Conservation (phyloP, 2,113 vertebrate genomes). For the Atractosteus spatula region DNA sequence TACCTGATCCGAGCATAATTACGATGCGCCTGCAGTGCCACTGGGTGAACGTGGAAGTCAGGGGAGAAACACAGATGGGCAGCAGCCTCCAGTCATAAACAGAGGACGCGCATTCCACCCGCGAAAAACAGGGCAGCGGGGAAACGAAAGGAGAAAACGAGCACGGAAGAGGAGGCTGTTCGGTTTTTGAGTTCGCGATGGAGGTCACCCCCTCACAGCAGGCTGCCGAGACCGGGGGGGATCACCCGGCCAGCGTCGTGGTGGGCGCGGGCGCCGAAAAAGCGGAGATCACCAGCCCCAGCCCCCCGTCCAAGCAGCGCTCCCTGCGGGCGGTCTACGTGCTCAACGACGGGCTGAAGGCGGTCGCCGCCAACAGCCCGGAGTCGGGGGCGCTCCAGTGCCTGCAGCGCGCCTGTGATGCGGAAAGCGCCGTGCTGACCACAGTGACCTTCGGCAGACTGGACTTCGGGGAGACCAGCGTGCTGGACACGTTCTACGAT, state of each 20-base stretch:
- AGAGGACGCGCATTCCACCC: conserved; percentile 7
- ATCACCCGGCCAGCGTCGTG: conserved; percentile 45
- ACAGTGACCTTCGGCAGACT: conserved; percentile 79
- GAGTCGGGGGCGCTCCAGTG: conserved; percentile 81
- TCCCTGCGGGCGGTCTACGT: conserved; percentile 78
- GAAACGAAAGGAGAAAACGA: conserved; percentile 2
- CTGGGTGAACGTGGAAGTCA: conserved; percentile 32
- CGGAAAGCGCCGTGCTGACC: conserved; percentile 77
- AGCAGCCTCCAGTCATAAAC: conserved; percentile 17
- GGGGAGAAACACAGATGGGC: background rate
- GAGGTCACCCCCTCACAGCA: conserved; percentile 55
- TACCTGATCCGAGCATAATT: conserved; percentile 57
- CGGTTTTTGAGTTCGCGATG: conserved; percentile 39
- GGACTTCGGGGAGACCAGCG: conserved; percentile 83
- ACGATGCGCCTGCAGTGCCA: conserved; percentile 33
- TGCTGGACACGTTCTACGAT: conserved; percentile 89
- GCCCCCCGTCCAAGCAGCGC: conserved; percentile 58
- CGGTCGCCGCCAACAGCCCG: conserved; percentile 68
- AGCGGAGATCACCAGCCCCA: conserved; percentile 36
- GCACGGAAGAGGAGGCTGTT: background rate
- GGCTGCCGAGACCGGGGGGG: conserved; percentile 53
- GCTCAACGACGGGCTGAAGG: conserved; percentile 71
- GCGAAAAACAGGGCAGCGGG: conserved; percentile 11
- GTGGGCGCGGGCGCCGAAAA: conserved; percentile 30
- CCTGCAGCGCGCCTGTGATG: conserved; percentile 80